phyloP scores from a whole-genome alignment of 2,888 invertebrate species.

The Sthenelais limicola region DNA sequence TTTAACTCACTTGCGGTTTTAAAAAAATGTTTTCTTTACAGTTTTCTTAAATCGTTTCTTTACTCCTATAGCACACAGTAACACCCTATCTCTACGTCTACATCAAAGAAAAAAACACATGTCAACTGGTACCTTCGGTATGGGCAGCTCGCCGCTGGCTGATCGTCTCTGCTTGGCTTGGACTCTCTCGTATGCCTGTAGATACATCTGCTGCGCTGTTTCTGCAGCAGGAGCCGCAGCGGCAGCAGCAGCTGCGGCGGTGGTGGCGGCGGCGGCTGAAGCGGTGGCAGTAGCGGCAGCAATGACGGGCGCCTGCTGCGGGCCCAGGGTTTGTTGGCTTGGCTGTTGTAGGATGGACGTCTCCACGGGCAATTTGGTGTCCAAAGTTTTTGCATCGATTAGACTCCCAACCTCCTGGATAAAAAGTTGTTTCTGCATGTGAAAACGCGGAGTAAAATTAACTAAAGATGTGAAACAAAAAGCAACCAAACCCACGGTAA shows the following conservation, averaged over 20 bases:
- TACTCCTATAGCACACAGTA: too few species aligned
- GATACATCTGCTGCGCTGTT: constrained; percentile 20
- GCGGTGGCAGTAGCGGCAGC: constrained; percentile 4
- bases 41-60: too few species aligned
- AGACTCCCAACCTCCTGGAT: constrained; percentile 36
- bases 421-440: constrained; percentile 39
- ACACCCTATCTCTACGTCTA: too few species aligned
- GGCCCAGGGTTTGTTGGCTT: constrained; percentile 39
- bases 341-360: constrained; percentile 33
- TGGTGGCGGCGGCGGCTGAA: constrained; percentile 40
- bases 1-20: too few species aligned
- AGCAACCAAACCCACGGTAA: constrained; percentile 12
- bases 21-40: too few species aligned
- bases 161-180: background rate
- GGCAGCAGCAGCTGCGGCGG: constrained; percentile 18
- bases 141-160: constrained; percentile 15
- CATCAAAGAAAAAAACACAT: background rate
- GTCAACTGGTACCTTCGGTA: constrained; percentile 29
- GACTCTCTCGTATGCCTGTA: constrained; percentile 16
- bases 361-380: constrained; percentile 19
- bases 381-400: constrained; percentile 9
- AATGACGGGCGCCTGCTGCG: constrained; percentile 35
- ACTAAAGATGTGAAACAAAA: constrained; percentile 30
- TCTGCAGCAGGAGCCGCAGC: constrained; percentile 27
- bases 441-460: constrained; percentile 31